Evolutionary conservation across 1,140 invertebrate genomes (phyloP), one percentile per base, ranked within the genome.

Genomic region (Asobara japonica): DNA sequence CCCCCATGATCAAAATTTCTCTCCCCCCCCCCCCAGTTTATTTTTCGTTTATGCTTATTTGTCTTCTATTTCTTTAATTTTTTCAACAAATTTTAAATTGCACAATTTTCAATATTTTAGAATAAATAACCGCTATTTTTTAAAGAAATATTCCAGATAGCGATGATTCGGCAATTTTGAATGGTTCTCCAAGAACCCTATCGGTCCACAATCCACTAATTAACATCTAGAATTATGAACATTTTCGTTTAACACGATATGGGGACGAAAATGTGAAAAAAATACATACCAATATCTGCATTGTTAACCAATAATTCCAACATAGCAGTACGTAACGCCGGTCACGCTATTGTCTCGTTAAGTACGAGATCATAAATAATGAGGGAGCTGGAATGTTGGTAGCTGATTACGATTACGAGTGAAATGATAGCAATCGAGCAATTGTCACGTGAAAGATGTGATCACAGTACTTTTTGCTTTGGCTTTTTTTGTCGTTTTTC

Each of bases 241-340:
- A 65, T n/a, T 18, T 18, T 16, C 0, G 51, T 45, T 51, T 41
- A 33, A 13, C 65, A 8, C 25, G 30, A 66, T 36, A 16, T 13
- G 36, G 45, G 33, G 20, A 61, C 20, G 27, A 61, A 13, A 25
- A 61, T 13, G 22, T 20, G 31, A 11, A 36, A 6, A 2, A 41
- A 41, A 45, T 36, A 80, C 79, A 30, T 74, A 80, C 79, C 79
- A 69, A 80, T 72, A 71, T 79, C 79, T 71, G 76, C 74, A 78
- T 80, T 76, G 18, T 80, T 72, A 1, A 80, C 45, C 18, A 76
- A 76, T 67, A 77, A 79, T 74, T 80, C 78, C 78, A 80, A 78
- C 79, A 80, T 80, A 71, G 13, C 56, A 66, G 18, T 38, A n/a
- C 72, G 10, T 38, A n/a, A 33, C 27, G 20, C 8, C 11, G 13